A percentile compares a stretch with the other conserved stretches of the same genome.
Conservation (phyloP, 2,888 invertebrate species). For the Trissolcus japonicus region DNA sequence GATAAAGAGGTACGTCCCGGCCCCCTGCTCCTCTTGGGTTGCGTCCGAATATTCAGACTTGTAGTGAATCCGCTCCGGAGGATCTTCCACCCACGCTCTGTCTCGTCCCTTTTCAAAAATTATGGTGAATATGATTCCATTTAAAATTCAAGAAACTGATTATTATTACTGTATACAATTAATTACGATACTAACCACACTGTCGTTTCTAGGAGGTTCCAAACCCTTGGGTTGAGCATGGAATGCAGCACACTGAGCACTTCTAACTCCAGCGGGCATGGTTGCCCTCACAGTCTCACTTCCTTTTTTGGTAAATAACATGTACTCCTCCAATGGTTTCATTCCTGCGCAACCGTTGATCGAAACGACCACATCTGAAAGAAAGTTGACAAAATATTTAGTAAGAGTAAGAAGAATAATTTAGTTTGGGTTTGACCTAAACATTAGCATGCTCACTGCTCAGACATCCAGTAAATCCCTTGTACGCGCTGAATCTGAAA, state of each 20-base stretch:
- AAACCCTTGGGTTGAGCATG: slow-evolving; percentile 71
- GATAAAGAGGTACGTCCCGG: slow-evolving; percentile 87
- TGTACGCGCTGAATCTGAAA: slow-evolving; percentile 87
- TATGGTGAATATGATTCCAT: not conserved
- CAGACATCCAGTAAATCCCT: slow-evolving; percentile 91
- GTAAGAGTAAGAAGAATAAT: not conserved
- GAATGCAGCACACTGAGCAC: slow-evolving; percentile 91
- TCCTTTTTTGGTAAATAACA: slow-evolving; percentile 91
- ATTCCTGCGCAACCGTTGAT: slow-evolving; percentile 84
- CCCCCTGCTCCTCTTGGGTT: slow-evolving; percentile 87
- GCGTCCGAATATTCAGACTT: slow-evolving; percentile 85
- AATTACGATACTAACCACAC: slow-evolving; percentile 70
- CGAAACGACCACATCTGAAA: slow-evolving; percentile 88
- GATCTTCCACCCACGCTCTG: slow-evolving; percentile 90
- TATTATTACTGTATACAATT: not conserved
- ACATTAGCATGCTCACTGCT: slow-evolving; percentile 83
- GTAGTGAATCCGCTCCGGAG: slow-evolving; percentile 86
- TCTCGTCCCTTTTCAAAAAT: slow-evolving; percentile 77
- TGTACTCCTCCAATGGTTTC: slow-evolving; percentile 93
- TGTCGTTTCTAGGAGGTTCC: slow-evolving; percentile 77
- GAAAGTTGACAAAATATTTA: not conserved
- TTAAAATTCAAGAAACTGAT: not conserved
- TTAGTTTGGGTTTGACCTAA: not conserved
- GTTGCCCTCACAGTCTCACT: slow-evolving; percentile 91
- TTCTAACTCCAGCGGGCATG: slow-evolving; percentile 87